Percentiles rank a stretch among this genome's conserved stretches.
These are phyloP conservation scores for Chloroceryle amazona DNA, from an alignment of 2,797 vertebrate species.

Conservation along the genomic window DNA sequence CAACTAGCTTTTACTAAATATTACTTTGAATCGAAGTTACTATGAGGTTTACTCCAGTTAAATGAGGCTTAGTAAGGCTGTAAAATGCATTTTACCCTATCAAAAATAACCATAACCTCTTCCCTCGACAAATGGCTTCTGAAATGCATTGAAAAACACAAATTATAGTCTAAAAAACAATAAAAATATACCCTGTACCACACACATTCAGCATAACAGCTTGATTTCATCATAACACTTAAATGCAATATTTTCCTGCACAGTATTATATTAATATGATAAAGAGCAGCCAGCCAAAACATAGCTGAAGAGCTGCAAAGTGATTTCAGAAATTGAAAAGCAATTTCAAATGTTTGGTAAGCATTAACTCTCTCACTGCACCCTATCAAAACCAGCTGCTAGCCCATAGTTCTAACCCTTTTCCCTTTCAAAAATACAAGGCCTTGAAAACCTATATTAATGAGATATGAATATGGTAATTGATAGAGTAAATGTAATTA, in stretches of 20 bases:
- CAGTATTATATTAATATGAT: constrained; percentile 69
- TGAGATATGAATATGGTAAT: constrained; percentile 51
- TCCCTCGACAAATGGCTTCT: constrained; percentile 73
- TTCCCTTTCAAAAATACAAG: constrained; percentile 25
- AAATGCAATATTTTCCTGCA: constrained; percentile 58
- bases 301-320: constrained; percentile 46
- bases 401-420: constrained; percentile 55
- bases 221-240: constrained; percentile 74
- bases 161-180: constrained; percentile 74
- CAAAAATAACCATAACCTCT: constrained; percentile 76
- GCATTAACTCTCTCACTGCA: constrained; percentile 15
- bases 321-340: constrained; percentile 42
- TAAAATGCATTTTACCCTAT: constrained; percentile 57
- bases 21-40: not conserved
- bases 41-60: constrained; percentile 11
- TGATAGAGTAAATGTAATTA: constrained; percentile 59
- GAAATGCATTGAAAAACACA: constrained; percentile 69
- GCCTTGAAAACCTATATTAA: constrained; percentile 47
- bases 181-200: constrained; percentile 76
- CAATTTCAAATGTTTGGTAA: constrained; percentile 38
- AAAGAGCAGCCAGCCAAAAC: constrained; percentile 67
- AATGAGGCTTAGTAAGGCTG: constrained; percentile 31
- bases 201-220: constrained; percentile 72
- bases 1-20: not conserved
- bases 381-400: constrained; percentile 60